Evolutionary conservation across 2,797 vertebrate species (phyloP).

Genomic region (Sebastes diploproa): DNA sequence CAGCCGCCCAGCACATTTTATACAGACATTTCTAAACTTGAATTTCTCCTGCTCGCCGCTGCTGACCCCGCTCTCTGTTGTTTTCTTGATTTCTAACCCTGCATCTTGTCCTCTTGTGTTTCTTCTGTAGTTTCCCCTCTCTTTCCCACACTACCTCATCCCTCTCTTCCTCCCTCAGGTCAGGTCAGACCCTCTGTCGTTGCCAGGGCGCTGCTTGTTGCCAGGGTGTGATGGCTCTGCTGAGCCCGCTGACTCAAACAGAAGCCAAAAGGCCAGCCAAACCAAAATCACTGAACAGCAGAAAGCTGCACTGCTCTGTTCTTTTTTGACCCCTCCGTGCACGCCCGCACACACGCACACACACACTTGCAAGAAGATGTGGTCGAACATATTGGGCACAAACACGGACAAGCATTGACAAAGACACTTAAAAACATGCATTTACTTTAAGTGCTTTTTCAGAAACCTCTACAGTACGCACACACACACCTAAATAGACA

Average conservation of each 20-base stretch:
- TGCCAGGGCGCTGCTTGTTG: constrained; percentile 49
- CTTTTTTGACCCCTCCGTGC: constrained; percentile 43
- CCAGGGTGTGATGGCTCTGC: constrained; percentile 58
- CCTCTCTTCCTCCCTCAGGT: constrained; percentile 26
- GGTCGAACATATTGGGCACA: neutral
- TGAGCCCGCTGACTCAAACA: constrained; percentile 64
- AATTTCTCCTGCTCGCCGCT: neutral
- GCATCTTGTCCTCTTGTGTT: neutral
- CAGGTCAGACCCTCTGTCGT: constrained; percentile 46
- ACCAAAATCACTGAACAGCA: constrained; percentile 71
- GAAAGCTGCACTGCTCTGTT: constrained; percentile 52
- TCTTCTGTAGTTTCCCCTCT: neutral
- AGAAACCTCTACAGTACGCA: neutral
- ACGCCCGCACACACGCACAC: neutral
- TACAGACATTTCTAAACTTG: neutral
- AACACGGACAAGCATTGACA: neutral
- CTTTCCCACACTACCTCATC: constrained; percentile 25
- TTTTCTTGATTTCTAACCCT: neutral
- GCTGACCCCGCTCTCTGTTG: neutral
- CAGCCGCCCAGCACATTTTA: neutral
- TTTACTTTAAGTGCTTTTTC: neutral
- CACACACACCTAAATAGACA: neutral
- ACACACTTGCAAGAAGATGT: neutral
- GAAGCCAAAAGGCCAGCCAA: constrained; percentile 65
- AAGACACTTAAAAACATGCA: constrained; percentile 7